Evolutionary conservation across 2,113 vertebrate species (phyloP).

Genomic region (Chamaea fasciata): DNA sequence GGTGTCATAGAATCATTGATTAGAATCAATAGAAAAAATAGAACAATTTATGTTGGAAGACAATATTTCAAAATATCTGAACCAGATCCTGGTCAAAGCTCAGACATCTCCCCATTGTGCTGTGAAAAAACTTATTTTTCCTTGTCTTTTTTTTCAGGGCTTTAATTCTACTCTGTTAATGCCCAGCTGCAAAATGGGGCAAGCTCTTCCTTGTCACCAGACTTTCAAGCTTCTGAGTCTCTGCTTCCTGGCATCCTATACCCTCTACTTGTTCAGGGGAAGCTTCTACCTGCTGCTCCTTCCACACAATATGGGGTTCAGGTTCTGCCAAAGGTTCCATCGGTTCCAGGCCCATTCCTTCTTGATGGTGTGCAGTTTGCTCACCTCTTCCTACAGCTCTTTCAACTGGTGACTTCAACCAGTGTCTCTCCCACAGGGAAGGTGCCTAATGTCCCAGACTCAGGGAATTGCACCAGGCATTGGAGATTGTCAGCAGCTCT

Average conservation of each 20-base stretch:
- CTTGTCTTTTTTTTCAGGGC: background rate
- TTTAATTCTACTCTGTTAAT: background rate
- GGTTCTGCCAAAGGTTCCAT: accelerated
- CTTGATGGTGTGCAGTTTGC: background rate
- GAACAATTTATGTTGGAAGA: background rate
- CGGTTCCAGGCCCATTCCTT: accelerated
- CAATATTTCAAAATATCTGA: background rate
- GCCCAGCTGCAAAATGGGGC: background rate
- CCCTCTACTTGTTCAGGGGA: background rate
- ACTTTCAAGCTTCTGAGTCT: background rate
- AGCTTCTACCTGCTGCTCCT: background rate
- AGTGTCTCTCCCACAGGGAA: background rate
- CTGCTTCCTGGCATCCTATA: background rate
- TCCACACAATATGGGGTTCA: background rate
- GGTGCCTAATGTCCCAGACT: background rate
- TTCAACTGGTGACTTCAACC: background rate
- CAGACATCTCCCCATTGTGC: background rate
- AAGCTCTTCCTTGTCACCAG: background rate
- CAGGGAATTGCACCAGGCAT: background rate
- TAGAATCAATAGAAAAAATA: background rate
- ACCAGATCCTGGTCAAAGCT: background rate
- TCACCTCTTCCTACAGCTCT: background rate
- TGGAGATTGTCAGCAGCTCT: background rate
- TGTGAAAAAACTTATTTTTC: background rate
- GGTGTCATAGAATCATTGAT: background rate